Evolutionary conservation across 2,888 invertebrate species (phyloP).

Genomic region (Candidula unifasciata): DNA sequence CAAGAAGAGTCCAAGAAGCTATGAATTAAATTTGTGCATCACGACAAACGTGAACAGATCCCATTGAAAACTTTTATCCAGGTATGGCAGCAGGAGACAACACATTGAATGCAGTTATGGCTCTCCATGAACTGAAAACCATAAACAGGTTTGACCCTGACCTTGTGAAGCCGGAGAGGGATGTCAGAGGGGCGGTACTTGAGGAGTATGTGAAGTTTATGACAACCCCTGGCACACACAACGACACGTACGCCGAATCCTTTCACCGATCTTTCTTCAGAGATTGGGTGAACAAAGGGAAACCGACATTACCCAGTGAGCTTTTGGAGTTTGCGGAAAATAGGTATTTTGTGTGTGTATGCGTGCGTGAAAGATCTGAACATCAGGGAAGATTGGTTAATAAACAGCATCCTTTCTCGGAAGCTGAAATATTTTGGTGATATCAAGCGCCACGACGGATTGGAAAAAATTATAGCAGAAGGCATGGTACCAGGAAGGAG

Average conservation of each 20-base stretch:
- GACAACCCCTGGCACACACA: conserved; percentile 72
- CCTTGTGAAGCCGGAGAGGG: conserved; percentile 55
- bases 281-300: conserved; percentile 63
- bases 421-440: too few relatives aligned
- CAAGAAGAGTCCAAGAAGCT: too few relatives aligned
- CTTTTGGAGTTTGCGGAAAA: conserved; percentile 65
- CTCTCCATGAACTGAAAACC: conserved; percentile 64
- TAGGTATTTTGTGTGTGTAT: too few relatives aligned
- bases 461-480: too few relatives aligned
- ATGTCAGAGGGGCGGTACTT: conserved; percentile 63
- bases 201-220: conserved; percentile 72
- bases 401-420: too few relatives aligned
- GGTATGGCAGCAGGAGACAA: conserved; percentile 74
- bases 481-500: too few relatives aligned
- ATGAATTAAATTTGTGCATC: too few relatives aligned
- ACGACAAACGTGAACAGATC: too few relatives aligned
- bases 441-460: too few relatives aligned
- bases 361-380: too few relatives aligned
- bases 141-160: conserved; percentile 66
- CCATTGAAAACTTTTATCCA: conserved; percentile 48
- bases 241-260: conserved; percentile 74
- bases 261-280: conserved; percentile 72
- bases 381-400: too few relatives aligned
- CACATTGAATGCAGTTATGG: conserved; percentile 69
- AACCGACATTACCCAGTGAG: conserved; percentile 59